Conservation (phyloP, 2,888 invertebrate species). For the Drosophila villosipedis region DNA sequence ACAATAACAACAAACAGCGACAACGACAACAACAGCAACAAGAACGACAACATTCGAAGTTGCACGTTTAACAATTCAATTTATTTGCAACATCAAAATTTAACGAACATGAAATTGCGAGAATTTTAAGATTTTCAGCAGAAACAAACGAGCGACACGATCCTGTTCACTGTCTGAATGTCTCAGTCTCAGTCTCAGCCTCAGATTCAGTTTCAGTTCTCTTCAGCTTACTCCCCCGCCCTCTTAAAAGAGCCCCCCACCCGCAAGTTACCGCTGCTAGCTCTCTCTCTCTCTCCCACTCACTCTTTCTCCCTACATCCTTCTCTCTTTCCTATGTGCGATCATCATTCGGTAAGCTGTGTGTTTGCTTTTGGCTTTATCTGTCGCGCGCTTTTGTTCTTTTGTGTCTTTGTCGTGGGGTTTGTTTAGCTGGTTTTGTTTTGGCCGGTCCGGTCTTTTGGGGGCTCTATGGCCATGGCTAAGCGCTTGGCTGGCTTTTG, state of each 20-base stretch:
- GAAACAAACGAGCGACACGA: conserved; percentile 86
- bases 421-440: conserved; percentile 74
- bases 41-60: conserved; percentile 76
- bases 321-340: conserved; percentile 16
- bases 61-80: conserved; percentile 85
- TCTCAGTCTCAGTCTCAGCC: conserved; percentile 36
- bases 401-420: conserved; percentile 69
- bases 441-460: conserved; percentile 36
- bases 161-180: conserved; percentile 69
- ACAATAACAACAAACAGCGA: conserved; percentile 49
- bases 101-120: conserved; percentile 85
- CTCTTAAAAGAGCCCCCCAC: conserved; percentile 11
- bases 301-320: neutral
- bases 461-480: conserved; percentile 39
- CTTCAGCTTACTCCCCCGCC: neutral
- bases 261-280: conserved; percentile 8
- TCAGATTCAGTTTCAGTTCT: conserved; percentile 26
- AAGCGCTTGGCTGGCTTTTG: conserved; percentile 46
- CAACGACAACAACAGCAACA: conserved; percentile 48
- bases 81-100: conserved; percentile 84
- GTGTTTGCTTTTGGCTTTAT: conserved; percentile 73
- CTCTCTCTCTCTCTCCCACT: neutral
- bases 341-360: conserved; percentile 35
- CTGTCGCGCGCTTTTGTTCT: conserved; percentile 79
- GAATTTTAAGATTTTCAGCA: conserved; percentile 85